Evolutionary conservation across 2,797 vertebrate genomes (phyloP), one percentile per base, ranked within the genome.

Genomic region (Australoheros facetus): DNA sequence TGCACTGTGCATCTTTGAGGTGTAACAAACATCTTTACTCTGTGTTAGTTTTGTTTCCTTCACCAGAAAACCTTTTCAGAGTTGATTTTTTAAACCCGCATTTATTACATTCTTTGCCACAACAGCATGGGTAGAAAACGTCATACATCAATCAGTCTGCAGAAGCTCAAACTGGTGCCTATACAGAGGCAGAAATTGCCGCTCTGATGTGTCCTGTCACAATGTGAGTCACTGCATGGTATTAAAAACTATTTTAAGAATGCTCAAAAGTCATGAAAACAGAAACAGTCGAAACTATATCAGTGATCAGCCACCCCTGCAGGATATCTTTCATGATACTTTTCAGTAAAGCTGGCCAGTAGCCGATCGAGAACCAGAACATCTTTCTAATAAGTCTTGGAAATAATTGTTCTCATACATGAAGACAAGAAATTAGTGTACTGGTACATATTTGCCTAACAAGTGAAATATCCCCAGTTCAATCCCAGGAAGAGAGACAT

Each of bases 171-270:
- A 69, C 28, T 30, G 42, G 64, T 69, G 64, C 42, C 42, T 51
- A n/a, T 51, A 69, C 45, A 69, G 17, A 69, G 42, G 64, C 45
- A 30, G 26, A 69, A 69, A n/a, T 26, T 69, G 17, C 42, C 28
- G 26, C 62, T 69, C 10, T 69, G 62, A 69, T 69, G 3, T 69
- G 28, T 69, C 16, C 62, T 69, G 42, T 69, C 42, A 69, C 48
- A 69, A 13, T 69, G 42, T 51, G 48, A 51, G 62, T 26, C 1
- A 1, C 23, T 4, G 2, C 42, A 69, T 1, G 42, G 19, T 69
- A 69, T 69, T 69, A 69, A 69, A 48, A 69, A 51, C 23, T 30
- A 69, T 69, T 69, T 69, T 69, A 69, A 69, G 42, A 69, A 19
- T 1, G 62, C 23, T 48, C 26, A 51, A 30, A 42, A 66, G 42